Conservation (phyloP, 2,888 invertebrate genomes). For the Acanthosepion esculentum region DNA sequence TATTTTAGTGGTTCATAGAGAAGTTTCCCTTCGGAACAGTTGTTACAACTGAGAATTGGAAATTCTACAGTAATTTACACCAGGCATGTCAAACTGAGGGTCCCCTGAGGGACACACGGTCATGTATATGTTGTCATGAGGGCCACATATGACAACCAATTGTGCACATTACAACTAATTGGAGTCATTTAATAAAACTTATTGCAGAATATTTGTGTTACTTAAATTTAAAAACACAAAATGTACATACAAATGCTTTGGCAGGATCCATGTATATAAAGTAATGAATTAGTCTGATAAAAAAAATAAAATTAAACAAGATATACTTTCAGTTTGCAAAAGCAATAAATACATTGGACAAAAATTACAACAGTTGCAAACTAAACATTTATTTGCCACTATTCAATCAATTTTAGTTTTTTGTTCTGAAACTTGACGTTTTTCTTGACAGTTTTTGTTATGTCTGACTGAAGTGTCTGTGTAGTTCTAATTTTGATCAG, state of each 20-base stretch:
- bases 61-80: not conserved
- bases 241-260: not conserved
- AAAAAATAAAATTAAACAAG: too few species aligned
- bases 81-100: not conserved
- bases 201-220: too few species aligned
- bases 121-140: not conserved
- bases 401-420: not conserved
- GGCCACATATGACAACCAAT: not conserved
- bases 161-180: too few species aligned
- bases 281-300: too few species aligned
- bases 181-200: too few species aligned
- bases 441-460: constrained; percentile 39
- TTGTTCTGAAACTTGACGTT: not conserved
- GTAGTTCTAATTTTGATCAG: not conserved
- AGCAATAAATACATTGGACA: too few species aligned
- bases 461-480: constrained; percentile 38
- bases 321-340: too few species aligned
- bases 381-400: too few species aligned
- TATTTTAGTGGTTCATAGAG: too few species aligned
- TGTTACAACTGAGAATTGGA: too few species aligned
- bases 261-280: not conserved
- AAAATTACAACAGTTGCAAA: too few species aligned
- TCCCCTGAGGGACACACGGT: not conserved
- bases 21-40: too few species aligned
- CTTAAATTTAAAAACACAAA: not conserved